Conservation (phyloP, 2,888 invertebrate genomes). For the Chrysodeixis includens region DNA sequence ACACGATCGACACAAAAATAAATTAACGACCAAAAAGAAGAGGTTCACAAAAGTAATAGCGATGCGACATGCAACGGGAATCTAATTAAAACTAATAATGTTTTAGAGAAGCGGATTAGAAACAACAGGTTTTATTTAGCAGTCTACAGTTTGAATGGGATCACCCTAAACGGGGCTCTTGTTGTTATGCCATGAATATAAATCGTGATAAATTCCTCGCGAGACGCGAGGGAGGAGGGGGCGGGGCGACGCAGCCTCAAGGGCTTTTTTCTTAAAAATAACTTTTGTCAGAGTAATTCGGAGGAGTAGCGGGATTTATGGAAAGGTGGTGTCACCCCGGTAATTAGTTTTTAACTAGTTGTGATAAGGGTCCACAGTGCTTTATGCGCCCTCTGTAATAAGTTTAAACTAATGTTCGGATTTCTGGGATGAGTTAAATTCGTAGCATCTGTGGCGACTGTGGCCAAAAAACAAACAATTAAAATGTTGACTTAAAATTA, state of each 20-base stretch:
- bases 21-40: slow-evolving; percentile 32
- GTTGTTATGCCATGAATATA: slow-evolving; percentile 90
- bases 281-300: slow-evolving; percentile 89
- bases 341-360: slow-evolving; percentile 90
- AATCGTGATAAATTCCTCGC: slow-evolving; percentile 90
- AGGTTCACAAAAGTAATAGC: slow-evolving; percentile 15
- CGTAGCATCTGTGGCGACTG: slow-evolving; percentile 62
- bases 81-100: slow-evolving; percentile 38
- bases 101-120: slow-evolving; percentile 48
- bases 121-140: slow-evolving; percentile 78
- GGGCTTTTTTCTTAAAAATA: slow-evolving; percentile 90
- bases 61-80: slow-evolving; percentile 33
- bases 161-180: slow-evolving; percentile 86
- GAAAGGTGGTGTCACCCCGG: slow-evolving; percentile 88
- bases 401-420: slow-evolving; percentile 76
- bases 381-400: slow-evolving; percentile 83
- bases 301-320: slow-evolving; percentile 86
- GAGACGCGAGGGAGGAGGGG: slow-evolving; percentile 67
- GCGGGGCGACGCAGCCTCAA: slow-evolving; percentile 78
- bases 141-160: slow-evolving; percentile 82
- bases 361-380: slow-evolving; percentile 86
- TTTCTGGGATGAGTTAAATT: slow-evolving; percentile 65
- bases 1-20: slow-evolving; percentile 47
- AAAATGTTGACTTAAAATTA: slow-evolving; percentile 59
- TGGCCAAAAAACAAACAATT: slow-evolving; percentile 56